phyloP scores from a whole-genome alignment of 2,797 vertebrate species.

The Phataginus tricuspis region DNA sequence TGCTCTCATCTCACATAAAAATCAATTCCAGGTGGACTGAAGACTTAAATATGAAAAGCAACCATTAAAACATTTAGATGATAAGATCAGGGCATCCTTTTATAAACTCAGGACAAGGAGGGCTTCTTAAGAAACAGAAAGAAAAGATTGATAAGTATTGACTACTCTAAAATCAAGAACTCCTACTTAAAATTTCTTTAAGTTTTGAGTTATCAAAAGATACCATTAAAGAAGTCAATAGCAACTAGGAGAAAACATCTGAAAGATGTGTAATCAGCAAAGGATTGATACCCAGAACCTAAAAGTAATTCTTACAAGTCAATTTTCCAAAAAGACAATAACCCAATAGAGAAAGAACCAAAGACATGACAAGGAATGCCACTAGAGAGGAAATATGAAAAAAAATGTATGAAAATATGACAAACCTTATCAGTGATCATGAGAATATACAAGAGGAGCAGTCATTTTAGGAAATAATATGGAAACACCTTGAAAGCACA shows the following conservation, averaged over 20 bases:
- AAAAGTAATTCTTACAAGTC: neutral
- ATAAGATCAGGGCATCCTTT: neutral
- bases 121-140: neutral
- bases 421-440: neutral
- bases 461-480: neutral
- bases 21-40: neutral
- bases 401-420: neutral
- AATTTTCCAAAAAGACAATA: constrained; percentile 20
- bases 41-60: neutral
- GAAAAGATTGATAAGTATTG: neutral
- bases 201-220: constrained; percentile 19
- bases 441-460: neutral
- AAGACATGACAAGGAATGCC: neutral
- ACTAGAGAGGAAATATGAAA: neutral
- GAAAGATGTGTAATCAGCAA: neutral
- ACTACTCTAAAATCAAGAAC: constrained; percentile 28
- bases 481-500: neutral
- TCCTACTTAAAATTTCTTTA: constrained; percentile 14
- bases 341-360: neutral
- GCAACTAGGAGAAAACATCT: neutral
- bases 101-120: neutral
- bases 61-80: constrained; percentile 26
- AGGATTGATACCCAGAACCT: neutral
- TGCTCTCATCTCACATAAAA: neutral
- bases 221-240: neutral